phyloP scores from a whole-genome alignment of 2,888 invertebrate genomes.

The Orthosia gothica region DNA sequence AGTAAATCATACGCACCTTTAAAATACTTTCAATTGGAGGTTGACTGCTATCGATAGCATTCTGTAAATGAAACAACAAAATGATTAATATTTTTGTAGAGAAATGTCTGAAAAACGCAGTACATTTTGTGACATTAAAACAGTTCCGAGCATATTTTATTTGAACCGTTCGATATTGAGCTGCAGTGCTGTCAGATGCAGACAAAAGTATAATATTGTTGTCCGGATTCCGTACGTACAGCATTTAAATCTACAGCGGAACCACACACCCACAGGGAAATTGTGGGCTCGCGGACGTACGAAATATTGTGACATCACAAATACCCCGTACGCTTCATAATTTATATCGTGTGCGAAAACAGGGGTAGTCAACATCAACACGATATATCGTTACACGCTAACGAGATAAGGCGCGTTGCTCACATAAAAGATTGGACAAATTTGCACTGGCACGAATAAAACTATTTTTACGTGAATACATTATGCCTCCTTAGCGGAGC shows the following conservation, averaged over 20 bases:
- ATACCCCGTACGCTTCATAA: constrained; percentile 39
- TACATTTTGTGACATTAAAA: constrained; percentile 5
- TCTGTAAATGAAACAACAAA: constrained; percentile 81
- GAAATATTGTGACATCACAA: constrained; percentile 56
- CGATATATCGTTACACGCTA: constrained; percentile 35
- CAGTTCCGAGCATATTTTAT: neutral
- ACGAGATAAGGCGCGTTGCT: constrained; percentile 52
- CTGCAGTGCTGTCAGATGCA: constrained; percentile 41
- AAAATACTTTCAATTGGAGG: constrained; percentile 93
- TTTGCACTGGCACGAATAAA: constrained; percentile 70
- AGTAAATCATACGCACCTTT: constrained; percentile 88
- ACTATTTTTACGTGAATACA: constrained; percentile 76
- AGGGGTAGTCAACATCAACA: constrained; percentile 43
- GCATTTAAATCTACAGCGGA: constrained; percentile 39
- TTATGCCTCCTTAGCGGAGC: constrained; percentile 71
- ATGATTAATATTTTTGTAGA: constrained; percentile 25
- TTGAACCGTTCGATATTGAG: constrained; percentile 37
- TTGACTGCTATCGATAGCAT: constrained; percentile 90
- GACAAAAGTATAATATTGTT: constrained; percentile 38
- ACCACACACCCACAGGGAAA: constrained; percentile 36
- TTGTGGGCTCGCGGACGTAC: constrained; percentile 25
- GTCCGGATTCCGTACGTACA: constrained; percentile 29
- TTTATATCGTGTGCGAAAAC: constrained; percentile 42
- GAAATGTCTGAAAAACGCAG: neutral
- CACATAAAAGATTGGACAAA: constrained; percentile 65